Evolutionary conservation across 2,797 vertebrate species (phyloP), one percentile per base, ranked within the genome.

Genomic region (Centroberyx gerrardi): DNA sequence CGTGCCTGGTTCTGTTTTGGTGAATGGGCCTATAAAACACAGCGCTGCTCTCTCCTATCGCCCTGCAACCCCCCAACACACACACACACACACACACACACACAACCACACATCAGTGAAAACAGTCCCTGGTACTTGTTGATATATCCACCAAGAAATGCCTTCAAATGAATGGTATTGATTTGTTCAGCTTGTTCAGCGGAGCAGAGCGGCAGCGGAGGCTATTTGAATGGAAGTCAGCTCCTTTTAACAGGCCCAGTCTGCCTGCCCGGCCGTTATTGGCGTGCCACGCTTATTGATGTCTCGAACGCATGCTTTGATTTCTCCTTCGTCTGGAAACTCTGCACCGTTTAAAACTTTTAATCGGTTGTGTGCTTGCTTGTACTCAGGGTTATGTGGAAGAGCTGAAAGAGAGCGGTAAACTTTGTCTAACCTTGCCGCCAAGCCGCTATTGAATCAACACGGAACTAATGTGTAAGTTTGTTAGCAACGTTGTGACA

Each of bases 81-180:
- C 27, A 7, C 31, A 44, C 42, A 58, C 59, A 59, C 33, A 62
- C 18, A 28, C 29, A 61, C 48, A 54, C 22, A 53, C 17, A 46
- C 15, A 31, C 17, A 22, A 10, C 51, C 38, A 64, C 44, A 52
- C 5, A 62, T 14, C 10, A 17, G 53, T 69, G 38, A 84, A 78
- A 82, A 64, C 63, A 74, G 71, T 80, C 68, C 51, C 63, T 22
- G 29, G 51, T 46, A 74, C 79, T 59, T 84, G 82, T 81, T 91
- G 79, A 91, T 86, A 76, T 82, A 88, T 88, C 71, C 76, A 83
- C 78, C 77, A 81, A 83, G 74, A 89, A 84, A 90, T 87, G 67
- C 63, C 68, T 86, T 83, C 42, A 83, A 91, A 91, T 90, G 67
- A 90, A 87, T 67, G 60, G 33, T 88, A 93, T 90, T 89, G 86